Evolutionary conservation across 2,797 vertebrate genomes (phyloP), one percentile per base, ranked within the genome.

Genomic region (Myotis findleyi): DNA sequence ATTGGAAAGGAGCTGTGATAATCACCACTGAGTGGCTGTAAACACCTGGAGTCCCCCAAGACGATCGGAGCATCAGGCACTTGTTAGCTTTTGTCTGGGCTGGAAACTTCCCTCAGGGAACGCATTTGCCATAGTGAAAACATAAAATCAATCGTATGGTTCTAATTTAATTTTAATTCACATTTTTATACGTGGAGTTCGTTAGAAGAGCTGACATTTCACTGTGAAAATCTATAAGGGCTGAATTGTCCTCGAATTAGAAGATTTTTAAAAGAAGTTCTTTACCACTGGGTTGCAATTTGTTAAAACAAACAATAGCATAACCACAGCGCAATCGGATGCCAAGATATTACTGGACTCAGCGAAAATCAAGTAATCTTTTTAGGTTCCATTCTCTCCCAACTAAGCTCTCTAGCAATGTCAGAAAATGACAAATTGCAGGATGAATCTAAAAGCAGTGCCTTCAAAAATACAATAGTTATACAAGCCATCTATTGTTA

Each of bases 381-480:
- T 98, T 96, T 98, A 92, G 95, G 96, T 98, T 98, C 96, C 97
- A 38, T 98, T 98, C 97, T 98, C 79, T 98, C 95, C 86, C 96
- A 97, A 97, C 91, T 96, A 95, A 97, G 85, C 97, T 98, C 95
- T 97, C 96, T 94, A 96, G 96, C 91, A 94, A 96, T 97, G 98
- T 98, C 98, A 98, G 64, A 97, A 98, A 96, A 98, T 98, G 98
- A 99, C 98, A 98, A 98, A 99, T 98, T 98, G 97, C 97, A 97
- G 98, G 97, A 98, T 87, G 97, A 98, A 97, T 79, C 36, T 98
- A 98, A 98, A 96, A 98, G 95, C 98, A 98, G 92, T 98, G 94
- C 97, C 98, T 98, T 98, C 98, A 98, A 98, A 98, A 98, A 98
- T 98, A 98, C 98, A 98, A 98, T 98, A 98, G 98, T 98, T 98